These are phyloP conservation scores for Alectura lathami DNA, from an alignment of 2,113 vertebrate species.

Conservation along the genomic window DNA sequence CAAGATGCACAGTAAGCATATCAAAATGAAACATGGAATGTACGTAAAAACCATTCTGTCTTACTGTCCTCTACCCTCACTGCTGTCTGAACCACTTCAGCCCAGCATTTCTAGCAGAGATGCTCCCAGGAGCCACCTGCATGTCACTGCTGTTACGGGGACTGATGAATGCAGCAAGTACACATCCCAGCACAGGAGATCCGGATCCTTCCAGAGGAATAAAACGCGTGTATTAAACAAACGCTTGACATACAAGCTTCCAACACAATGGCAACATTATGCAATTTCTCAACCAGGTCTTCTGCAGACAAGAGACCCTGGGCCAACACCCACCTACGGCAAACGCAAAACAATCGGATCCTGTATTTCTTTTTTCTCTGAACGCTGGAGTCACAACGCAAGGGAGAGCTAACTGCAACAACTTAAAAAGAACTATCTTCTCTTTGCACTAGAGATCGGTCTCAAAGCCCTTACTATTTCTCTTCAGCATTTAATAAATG, in stretches of 20 bases:
- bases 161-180: neutral
- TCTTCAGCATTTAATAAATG: neutral
- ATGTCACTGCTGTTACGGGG: neutral
- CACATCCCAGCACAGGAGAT: neutral
- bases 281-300: neutral
- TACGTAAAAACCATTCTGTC: neutral
- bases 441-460: neutral
- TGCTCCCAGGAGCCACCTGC: neutral
- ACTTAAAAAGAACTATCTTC: neutral
- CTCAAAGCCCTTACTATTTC: neutral
- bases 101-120: neutral
- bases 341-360: slow-evolving; percentile 1
- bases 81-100: neutral
- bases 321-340: neutral
- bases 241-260: neutral
- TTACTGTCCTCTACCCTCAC: neutral
- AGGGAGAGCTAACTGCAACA: neutral
- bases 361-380: neutral
- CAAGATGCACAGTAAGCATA: neutral
- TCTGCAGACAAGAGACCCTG: neutral
- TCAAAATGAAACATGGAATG: neutral
- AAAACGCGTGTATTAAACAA: neutral
- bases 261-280: neutral
- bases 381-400: neutral
- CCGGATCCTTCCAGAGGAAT: neutral